Base-by-base conservation (phyloP, 2,888 invertebrate species). In the Pardosa pseudoannulata region DNA sequence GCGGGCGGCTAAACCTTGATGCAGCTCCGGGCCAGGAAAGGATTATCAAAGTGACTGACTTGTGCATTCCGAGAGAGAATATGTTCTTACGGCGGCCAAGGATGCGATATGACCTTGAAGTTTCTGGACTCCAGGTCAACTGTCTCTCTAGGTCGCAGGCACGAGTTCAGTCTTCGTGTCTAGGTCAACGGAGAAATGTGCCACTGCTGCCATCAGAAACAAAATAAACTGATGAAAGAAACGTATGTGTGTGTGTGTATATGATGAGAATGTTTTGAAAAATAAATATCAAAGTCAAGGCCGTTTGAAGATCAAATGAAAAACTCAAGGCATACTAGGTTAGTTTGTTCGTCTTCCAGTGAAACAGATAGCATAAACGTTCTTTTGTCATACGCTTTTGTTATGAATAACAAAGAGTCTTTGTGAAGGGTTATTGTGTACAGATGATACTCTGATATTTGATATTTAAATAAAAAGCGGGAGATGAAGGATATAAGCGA, bases 141-240 rank as follows among this genome's bases (percentile, higher is more conserved):
- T 46, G 27, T 64, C 67, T 62, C 83, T 70, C 72, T 78, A 65
- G 83, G 83, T 82, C 82, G 82, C 19, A 67, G 67, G 31, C 32
- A 67, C 23, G 41, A 81, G 75, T 68, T 81, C 74, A 62, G 70
- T 62, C 46, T 50, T 56, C 75, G 70, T 56, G 81, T 81, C 83
- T 83, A 76, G 83, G 83, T 83, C 83, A 83, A 31, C 83, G 67
- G 78, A 76, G 78, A 83, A 78, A 83, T 83, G 72, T 78, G 83
- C 83, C 83, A 83, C 41, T 32, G 36, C 27, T 50, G 32, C 50
- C 50, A 36, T 36, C 32, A 56, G 23, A 56, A 56, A 56, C 56
- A 23, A 56, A 56, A 56, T 56, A 23, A 46, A 23, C 16, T 5
- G 56, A 56, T 6, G 56, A 56, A 46, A 23, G 56, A 56, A 23